Evolutionary conservation across 2,888 invertebrate species (phyloP).

Genomic region (Apeira syringaria): DNA sequence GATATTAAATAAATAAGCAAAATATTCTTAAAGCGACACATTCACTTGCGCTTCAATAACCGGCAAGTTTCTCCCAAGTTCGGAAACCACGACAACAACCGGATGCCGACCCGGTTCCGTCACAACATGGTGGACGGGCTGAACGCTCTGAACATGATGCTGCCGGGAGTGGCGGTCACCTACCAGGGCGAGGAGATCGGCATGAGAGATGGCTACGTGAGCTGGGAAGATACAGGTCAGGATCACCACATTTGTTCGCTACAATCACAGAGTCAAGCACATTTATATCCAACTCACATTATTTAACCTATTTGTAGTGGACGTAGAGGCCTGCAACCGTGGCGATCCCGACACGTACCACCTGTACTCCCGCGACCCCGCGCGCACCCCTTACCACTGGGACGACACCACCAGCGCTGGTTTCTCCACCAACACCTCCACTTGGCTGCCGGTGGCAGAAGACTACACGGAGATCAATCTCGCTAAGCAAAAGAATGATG

Average conservation of each 20-base stretch:
- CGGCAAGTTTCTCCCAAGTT: too few species aligned
- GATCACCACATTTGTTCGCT: too few species aligned
- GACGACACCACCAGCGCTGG: slow-evolving; percentile 80
- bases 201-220: slow-evolving; percentile 85
- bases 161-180: slow-evolving; percentile 91
- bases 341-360: slow-evolving; percentile 80
- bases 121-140: slow-evolving; percentile 86
- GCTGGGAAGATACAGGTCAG: slow-evolving; percentile 79
- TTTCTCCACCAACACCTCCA: slow-evolving; percentile 79
- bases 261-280: too few species aligned
- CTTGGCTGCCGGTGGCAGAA: slow-evolving; percentile 88
- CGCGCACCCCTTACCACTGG: slow-evolving; percentile 88
- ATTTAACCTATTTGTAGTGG: slow-evolving; percentile 51
- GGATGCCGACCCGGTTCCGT: slow-evolving; percentile 86
- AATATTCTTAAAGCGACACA: too few species aligned
- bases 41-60: too few species aligned
- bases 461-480: slow-evolving; percentile 85
- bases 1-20: too few species aligned
- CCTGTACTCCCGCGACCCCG: slow-evolving; percentile 83
- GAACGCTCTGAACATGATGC: slow-evolving; percentile 86
- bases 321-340: slow-evolving; percentile 80
- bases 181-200: slow-evolving; percentile 94
- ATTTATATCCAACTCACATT: too few species aligned
- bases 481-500: slow-evolving; percentile 71
- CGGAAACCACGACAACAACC: slow-evolving; percentile 87